Conservation (phyloP, 1,140 invertebrate species). For the Trigoniulus corallinus region DNA sequence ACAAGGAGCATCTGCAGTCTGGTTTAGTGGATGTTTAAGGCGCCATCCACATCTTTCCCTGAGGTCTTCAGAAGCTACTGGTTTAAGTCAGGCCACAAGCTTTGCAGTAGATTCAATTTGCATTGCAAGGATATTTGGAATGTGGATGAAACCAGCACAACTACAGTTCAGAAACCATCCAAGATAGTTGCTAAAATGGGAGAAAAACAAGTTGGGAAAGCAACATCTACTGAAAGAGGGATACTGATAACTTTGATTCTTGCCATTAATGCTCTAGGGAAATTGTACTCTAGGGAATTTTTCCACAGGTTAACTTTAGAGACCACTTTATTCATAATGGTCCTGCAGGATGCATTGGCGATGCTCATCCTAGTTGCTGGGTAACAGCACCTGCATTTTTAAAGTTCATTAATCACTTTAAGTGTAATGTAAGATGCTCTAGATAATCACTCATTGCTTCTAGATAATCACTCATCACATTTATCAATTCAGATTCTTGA, state of each 20-base stretch:
- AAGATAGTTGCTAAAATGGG: conserved; percentile 27
- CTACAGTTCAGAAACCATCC: too few relatives aligned
- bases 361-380: too few relatives aligned
- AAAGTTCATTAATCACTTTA: conserved; percentile 23
- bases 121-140: too few relatives aligned
- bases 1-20: too few relatives aligned
- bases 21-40: background rate
- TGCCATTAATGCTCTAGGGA: too few relatives aligned
- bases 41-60: background rate
- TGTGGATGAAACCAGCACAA: too few relatives aligned
- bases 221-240: conserved; percentile 28
- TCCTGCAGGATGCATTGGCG: too few relatives aligned
- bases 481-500: too few relatives aligned
- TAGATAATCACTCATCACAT: conserved; percentile 15
- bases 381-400: conserved; percentile 28
- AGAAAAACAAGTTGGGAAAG: conserved; percentile 24
- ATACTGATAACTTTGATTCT: too few relatives aligned
- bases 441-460: conserved; percentile 10
- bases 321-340: too few relatives aligned
- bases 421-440: conserved; percentile 13
- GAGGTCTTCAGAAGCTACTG: background rate
- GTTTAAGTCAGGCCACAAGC: background rate
- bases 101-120: conserved; percentile 18
- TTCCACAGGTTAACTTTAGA: conserved; percentile 20
- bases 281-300: too few relatives aligned